Conservation (phyloP, 2,888 invertebrate genomes). For the Orchesellides sinensis region DNA sequence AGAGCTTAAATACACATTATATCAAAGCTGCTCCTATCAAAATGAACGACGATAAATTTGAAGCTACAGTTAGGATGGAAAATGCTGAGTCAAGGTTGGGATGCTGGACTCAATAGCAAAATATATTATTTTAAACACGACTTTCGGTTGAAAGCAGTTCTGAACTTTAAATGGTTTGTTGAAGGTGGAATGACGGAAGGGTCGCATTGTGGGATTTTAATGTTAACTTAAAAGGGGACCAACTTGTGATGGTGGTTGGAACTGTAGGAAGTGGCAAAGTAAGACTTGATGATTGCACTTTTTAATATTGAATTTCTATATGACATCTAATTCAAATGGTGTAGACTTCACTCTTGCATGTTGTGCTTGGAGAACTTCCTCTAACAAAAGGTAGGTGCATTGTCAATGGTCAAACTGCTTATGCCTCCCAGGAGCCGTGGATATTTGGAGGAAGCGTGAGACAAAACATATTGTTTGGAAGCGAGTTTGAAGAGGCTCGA, state of each 20-base stretch:
- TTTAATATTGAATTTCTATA: neutral
- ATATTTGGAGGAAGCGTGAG: slow-evolving; percentile 83
- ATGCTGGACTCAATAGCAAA: neutral
- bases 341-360: slow-evolving; percentile 79
- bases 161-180: too few relatives aligned
- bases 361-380: slow-evolving; percentile 86
- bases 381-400: slow-evolving; percentile 81
- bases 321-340: neutral
- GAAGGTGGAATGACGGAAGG: slow-evolving; percentile 65
- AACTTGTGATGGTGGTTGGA: slow-evolving; percentile 70
- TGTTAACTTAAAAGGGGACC: slow-evolving; percentile 61
- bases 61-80: slow-evolving; percentile 46
- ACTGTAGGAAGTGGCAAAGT: slow-evolving; percentile 72
- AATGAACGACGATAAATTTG: slow-evolving; percentile 1
- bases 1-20: slow-evolving; percentile 42
- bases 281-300: neutral
- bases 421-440: slow-evolving; percentile 81
- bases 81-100: slow-evolving; percentile 43
- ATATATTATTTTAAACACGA: neutral
- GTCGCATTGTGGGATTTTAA: slow-evolving; percentile 58
- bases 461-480: slow-evolving; percentile 95
- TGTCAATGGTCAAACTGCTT: slow-evolving; percentile 81
- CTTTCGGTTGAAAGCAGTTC: too few relatives aligned
- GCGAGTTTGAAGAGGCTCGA: slow-evolving; percentile 78
- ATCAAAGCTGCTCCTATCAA: slow-evolving; percentile 3